Conservation (phyloP, 2,888 invertebrate species). For the Ophraella communa region DNA sequence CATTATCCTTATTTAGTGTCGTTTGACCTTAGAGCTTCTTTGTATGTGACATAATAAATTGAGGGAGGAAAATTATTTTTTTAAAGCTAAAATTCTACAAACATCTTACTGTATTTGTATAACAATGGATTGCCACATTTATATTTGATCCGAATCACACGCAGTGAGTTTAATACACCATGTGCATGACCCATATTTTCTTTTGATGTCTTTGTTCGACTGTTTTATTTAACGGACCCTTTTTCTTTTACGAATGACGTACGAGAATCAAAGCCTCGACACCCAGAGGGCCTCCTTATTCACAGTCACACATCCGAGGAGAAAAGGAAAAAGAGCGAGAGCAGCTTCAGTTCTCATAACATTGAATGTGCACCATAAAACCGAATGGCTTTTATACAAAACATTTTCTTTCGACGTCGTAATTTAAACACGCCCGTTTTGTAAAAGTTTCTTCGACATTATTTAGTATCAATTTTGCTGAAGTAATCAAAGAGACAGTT, state of each 20-base stretch:
- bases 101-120: too few species aligned
- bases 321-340: not conserved
- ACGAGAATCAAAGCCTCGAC: not conserved
- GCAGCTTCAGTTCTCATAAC: not conserved
- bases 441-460: not conserved
- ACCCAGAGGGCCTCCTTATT: not conserved
- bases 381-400: not conserved
- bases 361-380: not conserved
- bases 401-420: not conserved
- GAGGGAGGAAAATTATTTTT: too few species aligned
- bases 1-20: too few species aligned
- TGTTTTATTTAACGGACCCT: not conserved
- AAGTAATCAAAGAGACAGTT: not conserved
- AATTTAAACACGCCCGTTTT: not conserved
- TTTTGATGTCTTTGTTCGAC: constrained; percentile 4
- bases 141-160: not conserved
- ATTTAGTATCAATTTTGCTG: not conserved
- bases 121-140: not conserved
- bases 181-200: constrained; percentile 15
- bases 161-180: constrained; percentile 1
- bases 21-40: too few species aligned
- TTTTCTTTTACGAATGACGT: not conserved
- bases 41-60: too few species aligned
- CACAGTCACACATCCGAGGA: not conserved
- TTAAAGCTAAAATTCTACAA: too few species aligned